Percentiles rank a stretch among this genome's conserved stretches.
phyloP scores from a whole-genome alignment of 1,140 invertebrate species.

The Amphibalanus amphitrite region DNA sequence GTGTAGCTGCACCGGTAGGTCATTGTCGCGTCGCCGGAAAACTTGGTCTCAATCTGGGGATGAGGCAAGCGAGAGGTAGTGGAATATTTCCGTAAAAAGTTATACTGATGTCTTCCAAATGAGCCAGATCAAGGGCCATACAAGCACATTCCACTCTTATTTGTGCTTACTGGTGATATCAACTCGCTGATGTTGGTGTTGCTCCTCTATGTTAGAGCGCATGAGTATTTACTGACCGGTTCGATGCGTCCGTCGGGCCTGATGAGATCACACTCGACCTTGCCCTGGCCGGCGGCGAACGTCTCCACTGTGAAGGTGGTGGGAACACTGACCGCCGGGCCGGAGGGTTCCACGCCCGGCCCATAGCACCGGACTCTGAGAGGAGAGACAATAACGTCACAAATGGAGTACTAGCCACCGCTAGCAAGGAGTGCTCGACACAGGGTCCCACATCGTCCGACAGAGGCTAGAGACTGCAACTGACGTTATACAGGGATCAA shows the following conservation, averaged over 20 bases:
- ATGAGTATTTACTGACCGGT: slow-evolving; percentile 33
- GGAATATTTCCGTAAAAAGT: too few relatives aligned
- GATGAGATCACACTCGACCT: slow-evolving; percentile 52
- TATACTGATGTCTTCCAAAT: neutral
- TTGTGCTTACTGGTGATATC: neutral
- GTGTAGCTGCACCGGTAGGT: slow-evolving; percentile 65
- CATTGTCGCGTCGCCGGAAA: slow-evolving; percentile 70
- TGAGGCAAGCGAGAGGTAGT: neutral
- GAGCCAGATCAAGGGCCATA: neutral
- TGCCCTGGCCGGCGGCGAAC: slow-evolving; percentile 65
- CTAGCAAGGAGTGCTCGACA: too few relatives aligned
- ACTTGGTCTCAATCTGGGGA: slow-evolving; percentile 49
- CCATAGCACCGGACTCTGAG: slow-evolving; percentile 70
- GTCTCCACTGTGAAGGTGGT: slow-evolving; percentile 78
- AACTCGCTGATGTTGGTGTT: neutral
- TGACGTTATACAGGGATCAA: too few relatives aligned
- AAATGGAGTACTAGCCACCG: too few relatives aligned
- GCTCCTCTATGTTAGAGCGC: neutral
- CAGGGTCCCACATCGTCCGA: too few relatives aligned
- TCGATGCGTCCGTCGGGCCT: slow-evolving; percentile 52
- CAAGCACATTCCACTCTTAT: too few relatives aligned
- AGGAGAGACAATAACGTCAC: neutral
- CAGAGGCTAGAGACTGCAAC: too few relatives aligned
- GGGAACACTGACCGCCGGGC: slow-evolving; percentile 54
- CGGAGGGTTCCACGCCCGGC: slow-evolving; percentile 70